Percentiles rank a stretch among this genome's conserved stretches.
phyloP scores from a whole-genome alignment of 2,113 vertebrate genomes.

The Rynchops niger region DNA sequence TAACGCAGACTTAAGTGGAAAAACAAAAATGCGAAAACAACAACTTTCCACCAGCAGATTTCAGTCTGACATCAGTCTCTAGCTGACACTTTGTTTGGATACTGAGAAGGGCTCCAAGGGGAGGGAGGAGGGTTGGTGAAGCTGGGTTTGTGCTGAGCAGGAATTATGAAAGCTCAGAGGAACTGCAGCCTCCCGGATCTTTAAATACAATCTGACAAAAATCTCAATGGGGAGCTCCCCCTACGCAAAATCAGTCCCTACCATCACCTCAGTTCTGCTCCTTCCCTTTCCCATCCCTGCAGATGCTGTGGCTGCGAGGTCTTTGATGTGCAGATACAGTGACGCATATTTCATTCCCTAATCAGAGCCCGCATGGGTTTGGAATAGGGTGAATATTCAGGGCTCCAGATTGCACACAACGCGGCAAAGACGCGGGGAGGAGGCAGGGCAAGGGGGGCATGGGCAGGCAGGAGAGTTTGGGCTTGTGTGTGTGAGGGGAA shows the following conservation, averaged over 20 bases:
- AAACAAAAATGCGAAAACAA: background rate
- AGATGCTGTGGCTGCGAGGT: background rate
- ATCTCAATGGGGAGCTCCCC: conserved; percentile 29
- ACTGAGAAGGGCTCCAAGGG: background rate
- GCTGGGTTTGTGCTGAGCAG: background rate
- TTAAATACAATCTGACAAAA: background rate
- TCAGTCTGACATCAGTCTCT: background rate
- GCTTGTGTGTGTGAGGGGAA: background rate
- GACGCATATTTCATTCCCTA: background rate
- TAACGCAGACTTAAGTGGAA: background rate
- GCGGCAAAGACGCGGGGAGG: accelerated
- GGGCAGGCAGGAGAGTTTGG: background rate
- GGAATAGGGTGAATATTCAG: background rate
- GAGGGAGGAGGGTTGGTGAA: background rate
- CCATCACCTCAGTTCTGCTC: background rate
- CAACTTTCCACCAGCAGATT: background rate
- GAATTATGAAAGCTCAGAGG: background rate
- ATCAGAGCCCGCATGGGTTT: background rate
- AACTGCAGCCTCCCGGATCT: background rate
- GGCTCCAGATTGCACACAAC: background rate
- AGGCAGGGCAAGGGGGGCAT: background rate
- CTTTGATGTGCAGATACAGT: conserved; percentile 53
- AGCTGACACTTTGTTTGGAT: conserved; percentile 13
- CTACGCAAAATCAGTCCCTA: background rate
- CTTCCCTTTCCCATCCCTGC: background rate